Evolutionary conservation across 1,140 invertebrate species (phyloP).

Genomic region (Whitmania pigra): DNA sequence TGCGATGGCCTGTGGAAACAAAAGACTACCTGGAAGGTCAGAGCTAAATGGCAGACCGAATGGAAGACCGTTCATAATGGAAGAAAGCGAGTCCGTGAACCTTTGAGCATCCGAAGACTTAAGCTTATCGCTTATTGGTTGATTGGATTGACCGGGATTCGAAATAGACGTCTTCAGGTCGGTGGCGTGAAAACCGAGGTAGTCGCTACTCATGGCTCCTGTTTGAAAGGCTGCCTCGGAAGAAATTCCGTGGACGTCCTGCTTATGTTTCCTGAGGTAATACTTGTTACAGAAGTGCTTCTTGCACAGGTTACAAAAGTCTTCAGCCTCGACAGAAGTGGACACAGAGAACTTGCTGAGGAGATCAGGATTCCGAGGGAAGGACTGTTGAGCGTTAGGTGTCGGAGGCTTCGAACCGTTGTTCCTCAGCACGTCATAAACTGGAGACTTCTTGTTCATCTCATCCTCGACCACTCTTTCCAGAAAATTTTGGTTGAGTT

Average conservation of each 20-base stretch:
- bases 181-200: neutral
- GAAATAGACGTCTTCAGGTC: neutral
- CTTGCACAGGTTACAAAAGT: conserved; percentile 23
- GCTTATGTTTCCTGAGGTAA: conserved; percentile 25
- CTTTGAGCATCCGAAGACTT: neutral
- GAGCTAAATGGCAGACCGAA: conserved; percentile 2
- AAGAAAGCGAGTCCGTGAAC: conserved; percentile 7
- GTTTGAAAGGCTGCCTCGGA: neutral
- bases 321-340: neutral
- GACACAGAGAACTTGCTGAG: neutral
- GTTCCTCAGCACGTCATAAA: too few species aligned
- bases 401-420: too few species aligned
- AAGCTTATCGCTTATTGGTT: neutral
- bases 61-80: conserved; percentile 11
- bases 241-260: conserved; percentile 22
- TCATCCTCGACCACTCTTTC: too few species aligned
- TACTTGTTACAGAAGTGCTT: conserved; percentile 26
- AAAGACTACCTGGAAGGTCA: neutral
- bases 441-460: too few species aligned
- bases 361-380: neutral
- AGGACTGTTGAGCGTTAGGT: too few species aligned
- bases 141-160: neutral
- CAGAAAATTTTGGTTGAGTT: too few species aligned
- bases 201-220: neutral
- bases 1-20: conserved; percentile 9